These are phyloP conservation scores for Atlantisia rogersi DNA, from an alignment of 2,113 vertebrate genomes.

Conservation along the genomic window DNA sequence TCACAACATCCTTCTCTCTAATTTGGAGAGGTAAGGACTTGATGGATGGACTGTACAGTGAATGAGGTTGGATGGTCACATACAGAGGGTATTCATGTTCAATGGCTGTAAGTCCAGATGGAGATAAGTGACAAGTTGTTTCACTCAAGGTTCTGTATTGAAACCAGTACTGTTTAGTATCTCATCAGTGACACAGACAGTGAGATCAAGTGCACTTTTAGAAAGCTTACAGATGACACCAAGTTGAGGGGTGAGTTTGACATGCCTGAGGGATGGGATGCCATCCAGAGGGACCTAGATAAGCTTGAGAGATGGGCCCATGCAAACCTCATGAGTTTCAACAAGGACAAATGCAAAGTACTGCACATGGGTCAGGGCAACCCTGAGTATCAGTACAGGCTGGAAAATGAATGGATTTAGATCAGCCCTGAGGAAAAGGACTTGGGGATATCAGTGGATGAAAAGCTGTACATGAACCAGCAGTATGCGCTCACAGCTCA, in stretches of 20 bases:
- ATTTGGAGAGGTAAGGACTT: neutral
- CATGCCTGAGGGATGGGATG: neutral
- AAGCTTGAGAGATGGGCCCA: neutral
- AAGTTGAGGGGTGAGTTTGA: neutral
- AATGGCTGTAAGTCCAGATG: neutral
- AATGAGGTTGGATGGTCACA: neutral
- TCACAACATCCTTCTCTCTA: too few species aligned
- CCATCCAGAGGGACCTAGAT: neutral
- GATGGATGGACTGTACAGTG: rapidly evolving
- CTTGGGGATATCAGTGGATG: neutral
- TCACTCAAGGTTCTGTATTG: rapidly evolving
- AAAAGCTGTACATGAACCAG: neutral
- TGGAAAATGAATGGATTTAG: neutral
- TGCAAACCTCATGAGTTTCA: neutral
- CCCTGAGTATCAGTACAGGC: neutral
- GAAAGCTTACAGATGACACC: neutral
- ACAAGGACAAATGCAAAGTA: neutral
- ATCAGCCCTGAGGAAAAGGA: neutral
- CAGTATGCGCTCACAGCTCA: neutral
- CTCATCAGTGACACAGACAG: neutral
- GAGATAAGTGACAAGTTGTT: neutral
- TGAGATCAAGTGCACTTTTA: neutral
- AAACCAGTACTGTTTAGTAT: neutral
- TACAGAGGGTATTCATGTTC: neutral
- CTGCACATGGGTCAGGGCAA: neutral